Percentiles rank a stretch among this genome's conserved stretches.
Conservation (phyloP, 1,140 invertebrate species). For the Episyrphus balteatus region DNA sequence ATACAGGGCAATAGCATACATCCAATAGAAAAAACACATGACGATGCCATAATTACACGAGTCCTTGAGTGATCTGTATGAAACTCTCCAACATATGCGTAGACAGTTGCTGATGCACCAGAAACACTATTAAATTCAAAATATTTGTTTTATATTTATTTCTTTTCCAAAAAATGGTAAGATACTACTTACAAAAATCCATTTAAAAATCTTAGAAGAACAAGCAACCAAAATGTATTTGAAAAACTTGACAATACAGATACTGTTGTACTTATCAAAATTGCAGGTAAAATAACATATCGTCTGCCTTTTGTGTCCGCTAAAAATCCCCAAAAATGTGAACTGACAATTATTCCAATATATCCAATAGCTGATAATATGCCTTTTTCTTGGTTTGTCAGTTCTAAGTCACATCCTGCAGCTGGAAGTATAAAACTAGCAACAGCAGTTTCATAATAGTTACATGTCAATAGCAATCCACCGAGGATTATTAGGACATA, state of each 20-base stretch:
- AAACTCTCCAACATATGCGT: constrained; percentile 58
- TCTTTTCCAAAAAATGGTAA: too few species aligned
- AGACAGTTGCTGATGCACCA: constrained; percentile 58
- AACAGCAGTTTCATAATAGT: constrained; percentile 50
- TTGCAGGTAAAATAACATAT: constrained; percentile 43
- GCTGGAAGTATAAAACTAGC: constrained; percentile 54
- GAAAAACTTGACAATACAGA: constrained; percentile 10
- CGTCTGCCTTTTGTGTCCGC: constrained; percentile 60
- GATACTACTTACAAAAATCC: constrained; percentile 15
- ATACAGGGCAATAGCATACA: constrained; percentile 43
- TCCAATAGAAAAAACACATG: constrained; percentile 47
- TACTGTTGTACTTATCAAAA: constrained; percentile 7
- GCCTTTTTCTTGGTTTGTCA: constrained; percentile 48
- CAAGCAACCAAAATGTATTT: constrained; percentile 10
- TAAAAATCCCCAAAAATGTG: constrained; percentile 61
- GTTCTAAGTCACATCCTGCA: constrained; percentile 52
- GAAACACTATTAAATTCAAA: constrained; percentile 46
- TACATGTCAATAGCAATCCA: constrained; percentile 42
- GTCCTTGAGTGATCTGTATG: constrained; percentile 50
- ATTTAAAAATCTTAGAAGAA: constrained; percentile 11
- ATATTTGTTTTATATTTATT: neutral
- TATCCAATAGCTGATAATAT: constrained; percentile 33
- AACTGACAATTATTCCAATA: constrained; percentile 45
- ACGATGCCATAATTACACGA: constrained; percentile 48
- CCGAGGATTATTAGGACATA: constrained; percentile 43